Base-by-base conservation (phyloP, 2,888 invertebrate genomes). In the Drosophila lutescens region DNA sequence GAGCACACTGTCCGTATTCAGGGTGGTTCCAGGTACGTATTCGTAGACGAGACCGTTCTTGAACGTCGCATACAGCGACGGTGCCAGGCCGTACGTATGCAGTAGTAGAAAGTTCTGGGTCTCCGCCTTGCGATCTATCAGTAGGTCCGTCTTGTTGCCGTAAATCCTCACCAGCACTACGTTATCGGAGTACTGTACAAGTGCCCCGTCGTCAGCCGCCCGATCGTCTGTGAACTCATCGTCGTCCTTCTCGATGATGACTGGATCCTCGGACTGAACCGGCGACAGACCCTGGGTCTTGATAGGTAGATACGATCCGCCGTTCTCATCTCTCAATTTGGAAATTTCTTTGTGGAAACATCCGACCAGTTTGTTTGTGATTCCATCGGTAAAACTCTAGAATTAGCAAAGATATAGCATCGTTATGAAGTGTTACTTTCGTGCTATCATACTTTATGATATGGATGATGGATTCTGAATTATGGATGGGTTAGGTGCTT, bases 1-100 rank as follows among this genome's bases (percentile, higher is more conserved):
- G 57, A 93, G 91, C 7, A 97, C 95, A 73, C 94, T 94, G 44
- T 94, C 93, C 17, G 93, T 92, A 71, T 94, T 95, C 20, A 97
- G 92, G n/a, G 96, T 96, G 68, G 93, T 93, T 49, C 99, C 99
- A 75, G 96, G 96, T 76, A 96, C 94, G 91, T 95, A 97, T 91
- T 97, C 96, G 92, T 99, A 99, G 43, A 96, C 96, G 77, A 99
- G 93, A 12, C 99, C 99, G 93, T 99, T 99, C 81, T 95, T 94
- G 92, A 99, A 99, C 50, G 96, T 95, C 53, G 97, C 98, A 93
- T 97, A 98, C 49, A 99, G 93, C 51, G 95, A 94, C 56, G 98
- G 97, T 47, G 98, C 97, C 83, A 97, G 94, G 17, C 96, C 96
- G 79, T 94, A 94, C 69, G 94, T 93, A 91, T 97, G 94, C 74